phyloP scores from a whole-genome alignment of 2,113 vertebrate species.

The Leptocoma aspasia region DNA sequence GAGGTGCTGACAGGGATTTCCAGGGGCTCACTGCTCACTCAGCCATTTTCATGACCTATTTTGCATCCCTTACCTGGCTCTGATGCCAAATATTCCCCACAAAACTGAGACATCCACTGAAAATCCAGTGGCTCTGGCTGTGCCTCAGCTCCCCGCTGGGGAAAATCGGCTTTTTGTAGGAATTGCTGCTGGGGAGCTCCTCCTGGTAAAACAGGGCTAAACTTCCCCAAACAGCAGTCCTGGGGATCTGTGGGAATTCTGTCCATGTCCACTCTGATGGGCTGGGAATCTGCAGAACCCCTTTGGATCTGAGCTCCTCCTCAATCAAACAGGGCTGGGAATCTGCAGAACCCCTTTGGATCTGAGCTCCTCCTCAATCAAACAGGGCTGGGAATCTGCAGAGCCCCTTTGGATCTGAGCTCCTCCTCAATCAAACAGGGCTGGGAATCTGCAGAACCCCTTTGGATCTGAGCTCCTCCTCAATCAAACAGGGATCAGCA shows the following conservation, averaged over 20 bases:
- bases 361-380: neutral
- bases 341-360: neutral
- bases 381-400: neutral
- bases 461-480: neutral
- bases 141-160: neutral
- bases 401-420: neutral
- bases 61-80: neutral
- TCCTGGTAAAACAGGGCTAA: neutral
- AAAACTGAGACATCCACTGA: neutral
- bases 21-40: neutral
- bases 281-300: neutral
- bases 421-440: neutral
- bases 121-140: neutral
- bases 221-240: fast-evolving
- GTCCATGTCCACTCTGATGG: fast-evolving
- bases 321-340: neutral
- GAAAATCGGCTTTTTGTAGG: neutral
- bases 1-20: too few relatives aligned
- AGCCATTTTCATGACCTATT: neutral
- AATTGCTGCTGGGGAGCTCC: neutral
- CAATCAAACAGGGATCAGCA: neutral
- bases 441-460: neutral
- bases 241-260: neutral
- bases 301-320: neutral
- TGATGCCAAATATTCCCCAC: neutral